These are phyloP conservation scores for Ahaetulla prasina DNA, from an alignment of 2,113 vertebrate genomes.

Conservation along the genomic window DNA sequence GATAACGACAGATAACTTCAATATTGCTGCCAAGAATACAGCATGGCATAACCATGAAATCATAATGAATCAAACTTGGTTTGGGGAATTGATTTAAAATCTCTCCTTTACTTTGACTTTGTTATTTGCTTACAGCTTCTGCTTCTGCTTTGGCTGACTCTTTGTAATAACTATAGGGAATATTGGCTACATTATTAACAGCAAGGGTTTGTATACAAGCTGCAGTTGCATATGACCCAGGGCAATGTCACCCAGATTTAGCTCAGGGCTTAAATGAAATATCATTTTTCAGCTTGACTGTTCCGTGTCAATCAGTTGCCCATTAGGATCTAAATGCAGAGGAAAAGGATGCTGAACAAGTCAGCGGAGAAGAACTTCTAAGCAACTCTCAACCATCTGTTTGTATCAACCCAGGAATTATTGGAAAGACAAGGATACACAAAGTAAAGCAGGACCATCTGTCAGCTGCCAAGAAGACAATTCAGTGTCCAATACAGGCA, in stretches of 20 bases:
- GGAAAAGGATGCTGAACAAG: not conserved
- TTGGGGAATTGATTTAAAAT: not conserved
- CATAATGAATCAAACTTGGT: not conserved
- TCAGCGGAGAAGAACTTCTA: not conserved
- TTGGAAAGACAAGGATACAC: not conserved
- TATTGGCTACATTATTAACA: not conserved
- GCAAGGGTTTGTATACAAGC: not conserved
- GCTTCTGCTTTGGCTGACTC: not conserved
- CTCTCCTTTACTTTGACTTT: not conserved
- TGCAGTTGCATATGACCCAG: not conserved
- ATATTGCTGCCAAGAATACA: not conserved
- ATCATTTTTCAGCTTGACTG: not conserved
- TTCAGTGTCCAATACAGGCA: not conserved
- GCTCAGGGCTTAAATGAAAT: not conserved
- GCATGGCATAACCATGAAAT: not conserved
- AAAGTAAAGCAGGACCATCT: not conserved
- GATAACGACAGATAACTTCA: not conserved
- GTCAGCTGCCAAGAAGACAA: not conserved
- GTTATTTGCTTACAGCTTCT: not conserved
- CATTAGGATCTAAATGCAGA: not conserved
- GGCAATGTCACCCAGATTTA: not conserved
- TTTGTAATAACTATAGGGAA: not conserved
- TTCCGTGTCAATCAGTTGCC: not conserved
- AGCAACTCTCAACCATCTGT: not conserved
- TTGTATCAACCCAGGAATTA: not conserved